Percentiles rank a stretch among this genome's conserved stretches.
These are phyloP conservation scores for Pachydiplax longipennis DNA, from an alignment of 2,888 invertebrate species.

Conservation along the genomic window DNA sequence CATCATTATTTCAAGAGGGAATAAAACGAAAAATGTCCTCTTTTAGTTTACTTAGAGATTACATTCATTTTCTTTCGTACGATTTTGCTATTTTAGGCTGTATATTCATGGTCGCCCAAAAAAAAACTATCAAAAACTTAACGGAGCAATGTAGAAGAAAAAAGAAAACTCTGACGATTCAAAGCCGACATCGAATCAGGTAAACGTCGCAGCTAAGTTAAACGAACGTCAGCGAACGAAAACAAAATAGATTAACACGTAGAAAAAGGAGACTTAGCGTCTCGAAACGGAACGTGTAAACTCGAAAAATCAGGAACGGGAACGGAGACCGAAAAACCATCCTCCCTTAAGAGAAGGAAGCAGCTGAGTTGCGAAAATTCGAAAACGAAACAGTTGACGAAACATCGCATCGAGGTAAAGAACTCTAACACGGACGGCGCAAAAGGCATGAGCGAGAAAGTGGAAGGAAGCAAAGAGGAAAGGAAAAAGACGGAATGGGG, in stretches of 20 bases:
- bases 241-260: neutral
- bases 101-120: too few species aligned
- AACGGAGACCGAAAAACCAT: neutral
- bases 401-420: neutral
- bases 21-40: too few species aligned
- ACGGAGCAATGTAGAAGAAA: too few species aligned
- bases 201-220: too few species aligned
- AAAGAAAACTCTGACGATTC: too few species aligned
- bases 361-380: neutral
- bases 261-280: neutral
- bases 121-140: too few species aligned
- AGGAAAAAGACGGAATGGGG: neutral
- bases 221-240: neutral
- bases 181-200: too few species aligned
- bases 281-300: neutral
- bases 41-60: too few species aligned
- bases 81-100: too few species aligned
- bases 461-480: neutral
- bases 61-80: too few species aligned
- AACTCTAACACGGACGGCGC: too few species aligned
- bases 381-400: neutral
- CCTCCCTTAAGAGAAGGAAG: neutral
- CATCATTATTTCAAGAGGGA: too few species aligned
- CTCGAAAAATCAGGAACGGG: neutral
- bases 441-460: neutral